Evolutionary conservation across 2,797 vertebrate genomes (phyloP), one percentile per base, ranked within the genome.

Genomic region (Sebastes diaconus): DNA sequence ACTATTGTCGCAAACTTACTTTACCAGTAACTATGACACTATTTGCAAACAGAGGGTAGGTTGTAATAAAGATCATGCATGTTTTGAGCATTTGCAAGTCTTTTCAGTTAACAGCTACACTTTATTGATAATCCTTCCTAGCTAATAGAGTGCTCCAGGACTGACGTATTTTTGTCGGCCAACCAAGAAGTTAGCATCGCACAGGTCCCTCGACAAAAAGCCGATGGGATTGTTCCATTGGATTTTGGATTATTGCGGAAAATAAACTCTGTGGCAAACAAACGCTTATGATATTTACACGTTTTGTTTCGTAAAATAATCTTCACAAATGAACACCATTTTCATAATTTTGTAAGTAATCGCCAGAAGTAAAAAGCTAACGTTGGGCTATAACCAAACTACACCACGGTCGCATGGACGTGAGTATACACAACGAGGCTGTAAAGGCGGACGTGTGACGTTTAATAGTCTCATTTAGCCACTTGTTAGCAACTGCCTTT

Each of bases 81-180:
- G 92, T 93, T 93, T 81, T 85, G 94, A 96, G 95, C 95, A 93
- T 96, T 96, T 96, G 95, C 95, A 96, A 95, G 95, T 96, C 95
- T 95, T 96, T 97, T 96, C 96, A 96, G 94, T 96, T 95, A 95
- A 95, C 94, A 94, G 75, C 90, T 91, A 89, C 46, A 67, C 69
- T 63, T 84, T 14, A 74, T 79, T 67, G 34, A 75, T 54, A 22
- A 30, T 39, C 66, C 1, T 55, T 75, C 52, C 12, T 1, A 42
- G 18, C 58, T 4, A 52, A 46, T 46, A 20, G 42, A 46, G 42
- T 18, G 42, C 16, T 50, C 16, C 42, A 50, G 18, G 42, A 0
- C 0, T 50, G 42, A 50, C 3, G 42, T 50, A 50, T 50, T 50
- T 50, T 50, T 50, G 42, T 50, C 7, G 16, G 3, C 42, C 42